Conservation (phyloP, 2,888 invertebrate genomes). For the Lasioglossum oenotherae region DNA sequence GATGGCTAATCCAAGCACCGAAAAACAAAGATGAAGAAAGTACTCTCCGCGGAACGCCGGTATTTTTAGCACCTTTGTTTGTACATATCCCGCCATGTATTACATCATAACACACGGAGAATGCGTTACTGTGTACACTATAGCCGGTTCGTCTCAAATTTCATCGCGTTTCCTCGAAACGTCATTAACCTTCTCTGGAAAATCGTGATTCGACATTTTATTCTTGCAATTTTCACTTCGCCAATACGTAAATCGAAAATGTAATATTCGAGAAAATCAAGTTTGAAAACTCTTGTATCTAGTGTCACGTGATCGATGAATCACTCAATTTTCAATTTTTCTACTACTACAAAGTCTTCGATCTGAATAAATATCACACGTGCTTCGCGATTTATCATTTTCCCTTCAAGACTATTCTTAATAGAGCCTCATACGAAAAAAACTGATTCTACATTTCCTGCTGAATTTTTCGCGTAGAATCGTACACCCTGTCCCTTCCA, state of each 20-base stretch:
- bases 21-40: background rate
- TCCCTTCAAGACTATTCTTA: background rate
- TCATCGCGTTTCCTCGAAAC: constrained; percentile 24
- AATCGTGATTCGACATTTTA: background rate
- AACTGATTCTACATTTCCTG: background rate
- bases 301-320: background rate
- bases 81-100: constrained; percentile 23
- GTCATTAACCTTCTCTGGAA: background rate
- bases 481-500: background rate
- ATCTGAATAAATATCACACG: background rate
- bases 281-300: background rate
- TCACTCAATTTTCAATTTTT: background rate
- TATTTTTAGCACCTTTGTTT: constrained; percentile 13
- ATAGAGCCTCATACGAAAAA: background rate
- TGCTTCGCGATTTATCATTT: background rate
- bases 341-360: background rate
- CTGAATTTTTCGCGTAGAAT: background rate
- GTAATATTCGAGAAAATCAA: background rate
- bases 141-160: constrained; percentile 47
- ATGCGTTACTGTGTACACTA: constrained; percentile 31
- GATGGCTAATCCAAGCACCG: background rate
- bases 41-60: background rate
- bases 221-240: background rate
- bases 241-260: no score
- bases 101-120: constrained; percentile 39